Evolutionary conservation across 2,113 vertebrate species (phyloP).

Genomic region (Emydura subglobosa): DNA sequence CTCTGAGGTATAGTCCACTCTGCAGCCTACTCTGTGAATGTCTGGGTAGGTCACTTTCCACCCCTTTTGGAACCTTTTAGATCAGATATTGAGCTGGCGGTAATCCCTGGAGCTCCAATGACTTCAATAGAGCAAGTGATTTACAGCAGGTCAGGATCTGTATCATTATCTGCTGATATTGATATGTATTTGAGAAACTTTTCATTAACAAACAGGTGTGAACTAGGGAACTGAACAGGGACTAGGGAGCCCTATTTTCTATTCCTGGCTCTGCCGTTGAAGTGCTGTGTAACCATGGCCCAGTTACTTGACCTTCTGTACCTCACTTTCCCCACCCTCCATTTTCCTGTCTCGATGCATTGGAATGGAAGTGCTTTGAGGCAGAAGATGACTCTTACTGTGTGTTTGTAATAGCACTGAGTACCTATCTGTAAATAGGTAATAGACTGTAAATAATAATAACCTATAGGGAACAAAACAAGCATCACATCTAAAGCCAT

Average conservation of each 20-base stretch:
- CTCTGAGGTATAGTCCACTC: background rate
- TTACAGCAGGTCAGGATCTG: background rate
- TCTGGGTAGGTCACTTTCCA: background rate
- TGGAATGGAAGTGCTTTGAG: constrained; percentile 1
- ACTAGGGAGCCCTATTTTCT: background rate
- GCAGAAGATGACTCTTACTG: background rate
- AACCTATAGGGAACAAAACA: background rate
- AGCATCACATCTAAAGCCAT: background rate
- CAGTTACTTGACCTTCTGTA: background rate
- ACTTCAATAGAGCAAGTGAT: rapidly evolving
- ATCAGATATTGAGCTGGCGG: background rate
- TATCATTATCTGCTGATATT: background rate
- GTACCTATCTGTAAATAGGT: background rate
- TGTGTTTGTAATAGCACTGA: constrained; percentile 36
- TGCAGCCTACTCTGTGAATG: background rate
- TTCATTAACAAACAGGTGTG: background rate
- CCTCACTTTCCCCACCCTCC: background rate
- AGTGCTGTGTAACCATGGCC: background rate
- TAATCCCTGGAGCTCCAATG: background rate
- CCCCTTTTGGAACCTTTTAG: background rate
- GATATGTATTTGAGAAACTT: background rate
- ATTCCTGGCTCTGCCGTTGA: background rate
- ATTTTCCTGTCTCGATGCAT: background rate
- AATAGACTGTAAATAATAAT: background rate
- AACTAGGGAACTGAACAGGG: background rate